Percentiles rank a stretch among this genome's conserved stretches.
These are phyloP conservation scores for Basileuterus tristriatus DNA, from an alignment of 2,797 vertebrate genomes.

Conservation along the genomic window DNA sequence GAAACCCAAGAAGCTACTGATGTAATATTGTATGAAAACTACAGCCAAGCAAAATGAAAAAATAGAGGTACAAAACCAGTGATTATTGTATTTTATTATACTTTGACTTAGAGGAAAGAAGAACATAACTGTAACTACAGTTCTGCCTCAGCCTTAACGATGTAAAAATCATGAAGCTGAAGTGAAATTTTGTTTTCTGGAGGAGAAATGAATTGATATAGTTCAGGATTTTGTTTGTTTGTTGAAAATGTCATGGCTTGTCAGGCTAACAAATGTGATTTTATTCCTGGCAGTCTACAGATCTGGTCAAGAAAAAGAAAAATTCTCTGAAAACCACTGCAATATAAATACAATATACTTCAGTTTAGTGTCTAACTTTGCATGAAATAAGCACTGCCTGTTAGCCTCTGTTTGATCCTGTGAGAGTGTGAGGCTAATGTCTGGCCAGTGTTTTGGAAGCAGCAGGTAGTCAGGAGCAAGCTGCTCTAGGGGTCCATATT, in stretches of 20 bases:
- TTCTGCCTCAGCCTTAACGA: background rate
- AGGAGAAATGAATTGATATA: constrained; percentile 15
- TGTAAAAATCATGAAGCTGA: background rate
- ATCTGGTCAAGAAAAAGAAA: constrained; percentile 48
- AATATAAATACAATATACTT: constrained; percentile 62
- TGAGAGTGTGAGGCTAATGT: constrained; percentile 88
- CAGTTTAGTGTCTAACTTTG: constrained; percentile 74
- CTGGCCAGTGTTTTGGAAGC: constrained; percentile 97
- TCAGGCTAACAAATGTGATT: constrained; percentile 60
- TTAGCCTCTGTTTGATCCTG: constrained; percentile 92
- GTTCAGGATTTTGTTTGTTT: constrained; percentile 45
- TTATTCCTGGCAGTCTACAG: constrained; percentile 12
- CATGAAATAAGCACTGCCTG: constrained; percentile 87
- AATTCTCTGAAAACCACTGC: constrained; percentile 41
- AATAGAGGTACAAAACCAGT: background rate
- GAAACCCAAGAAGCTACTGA: background rate
- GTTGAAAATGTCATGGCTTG: constrained; percentile 33
- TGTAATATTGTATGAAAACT: background rate
- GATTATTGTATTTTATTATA: background rate
- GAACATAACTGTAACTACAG: background rate
- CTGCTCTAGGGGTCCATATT: constrained; percentile 89
- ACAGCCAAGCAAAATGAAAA: background rate
- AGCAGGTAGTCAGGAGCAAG: constrained; percentile 95
- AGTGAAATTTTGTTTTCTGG: constrained; percentile 25
- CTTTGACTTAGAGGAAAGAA: background rate